Percentiles rank a stretch among this genome's conserved stretches.
phyloP scores from a whole-genome alignment of 2,888 invertebrate species.

The Oxyteleia sp. region DNA sequence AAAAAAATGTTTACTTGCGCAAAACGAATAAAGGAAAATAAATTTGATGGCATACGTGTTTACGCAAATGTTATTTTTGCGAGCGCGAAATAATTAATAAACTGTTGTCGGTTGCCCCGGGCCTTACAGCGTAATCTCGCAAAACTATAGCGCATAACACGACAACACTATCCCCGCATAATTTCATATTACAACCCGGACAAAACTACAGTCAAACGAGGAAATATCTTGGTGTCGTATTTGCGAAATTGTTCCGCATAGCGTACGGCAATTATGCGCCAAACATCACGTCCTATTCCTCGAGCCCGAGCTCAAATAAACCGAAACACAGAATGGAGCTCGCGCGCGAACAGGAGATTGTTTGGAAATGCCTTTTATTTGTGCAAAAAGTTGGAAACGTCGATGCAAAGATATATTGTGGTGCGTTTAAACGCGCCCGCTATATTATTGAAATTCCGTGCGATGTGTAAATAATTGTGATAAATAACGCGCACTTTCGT shows the following conservation, averaged over 20 bases:
- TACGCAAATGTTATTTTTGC: too few relatives aligned
- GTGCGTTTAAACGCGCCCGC: conserved; percentile 45
- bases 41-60: too few relatives aligned
- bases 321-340: conserved; percentile 12
- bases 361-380: conserved; percentile 34
- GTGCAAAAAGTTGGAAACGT: conserved; percentile 32
- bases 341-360: conserved; percentile 23
- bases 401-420: conserved; percentile 57
- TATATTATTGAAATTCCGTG: conserved; percentile 69
- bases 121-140: conserved; percentile 8
- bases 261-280: conserved; percentile 41
- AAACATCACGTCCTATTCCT: conserved; percentile 30
- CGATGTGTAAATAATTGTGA: conserved; percentile 72
- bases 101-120: neutral
- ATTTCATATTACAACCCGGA: conserved; percentile 50
- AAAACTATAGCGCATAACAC: conserved; percentile 32
- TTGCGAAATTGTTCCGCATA: conserved; percentile 50
- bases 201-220: conserved; percentile 49
- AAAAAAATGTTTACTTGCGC: too few relatives aligned
- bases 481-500: conserved; percentile 69
- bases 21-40: too few relatives aligned
- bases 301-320: conserved; percentile 26
- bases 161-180: conserved; percentile 25
- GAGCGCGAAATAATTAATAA: conserved; percentile 26
- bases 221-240: conserved; percentile 45